Evolutionary conservation across 1,140 invertebrate genomes (phyloP).

Genomic region (Drosophila ambigua): DNA sequence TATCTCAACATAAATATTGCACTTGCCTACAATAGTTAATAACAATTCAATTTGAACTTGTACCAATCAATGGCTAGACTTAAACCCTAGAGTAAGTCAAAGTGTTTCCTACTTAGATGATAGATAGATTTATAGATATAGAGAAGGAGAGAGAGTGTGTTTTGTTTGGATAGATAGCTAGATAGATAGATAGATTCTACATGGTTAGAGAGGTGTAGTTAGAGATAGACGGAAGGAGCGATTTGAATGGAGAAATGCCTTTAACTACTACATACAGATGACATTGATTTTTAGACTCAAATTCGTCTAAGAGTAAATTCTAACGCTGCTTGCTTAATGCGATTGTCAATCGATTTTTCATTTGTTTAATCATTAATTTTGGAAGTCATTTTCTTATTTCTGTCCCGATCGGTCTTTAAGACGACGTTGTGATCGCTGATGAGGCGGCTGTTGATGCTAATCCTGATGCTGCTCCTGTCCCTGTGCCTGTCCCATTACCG

Average conservation of each 20-base stretch:
- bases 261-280: slow-evolving; percentile 65
- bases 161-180: slow-evolving; percentile 19
- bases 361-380: slow-evolving; percentile 12
- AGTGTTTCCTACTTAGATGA: slow-evolving; percentile 53
- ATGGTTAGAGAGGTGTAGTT: slow-evolving; percentile 6
- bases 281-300: slow-evolving; percentile 57
- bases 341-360: slow-evolving; percentile 72
- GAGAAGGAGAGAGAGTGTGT: slow-evolving; percentile 5
- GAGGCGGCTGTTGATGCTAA: slow-evolving; percentile 22
- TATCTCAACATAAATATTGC: slow-evolving; percentile 72
- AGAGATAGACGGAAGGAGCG: slow-evolving; percentile 23
- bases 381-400: slow-evolving; percentile 16
- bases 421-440: slow-evolving; percentile 39
- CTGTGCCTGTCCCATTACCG: too few species aligned
- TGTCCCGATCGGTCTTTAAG: slow-evolving; percentile 20
- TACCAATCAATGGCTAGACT: slow-evolving; percentile 63
- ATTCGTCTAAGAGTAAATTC: slow-evolving; percentile 58
- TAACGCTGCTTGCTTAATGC: slow-evolving; percentile 73
- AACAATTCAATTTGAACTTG: slow-evolving; percentile 80
- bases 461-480: slow-evolving; percentile 3
- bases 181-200: slow-evolving; percentile 14
- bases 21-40: slow-evolving; percentile 69
- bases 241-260: slow-evolving; percentile 58
- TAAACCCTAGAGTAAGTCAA: slow-evolving; percentile 48
- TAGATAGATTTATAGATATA: slow-evolving; percentile 13